Conservation (phyloP, 2,888 invertebrate genomes). For the Pachydiplax longipennis region DNA sequence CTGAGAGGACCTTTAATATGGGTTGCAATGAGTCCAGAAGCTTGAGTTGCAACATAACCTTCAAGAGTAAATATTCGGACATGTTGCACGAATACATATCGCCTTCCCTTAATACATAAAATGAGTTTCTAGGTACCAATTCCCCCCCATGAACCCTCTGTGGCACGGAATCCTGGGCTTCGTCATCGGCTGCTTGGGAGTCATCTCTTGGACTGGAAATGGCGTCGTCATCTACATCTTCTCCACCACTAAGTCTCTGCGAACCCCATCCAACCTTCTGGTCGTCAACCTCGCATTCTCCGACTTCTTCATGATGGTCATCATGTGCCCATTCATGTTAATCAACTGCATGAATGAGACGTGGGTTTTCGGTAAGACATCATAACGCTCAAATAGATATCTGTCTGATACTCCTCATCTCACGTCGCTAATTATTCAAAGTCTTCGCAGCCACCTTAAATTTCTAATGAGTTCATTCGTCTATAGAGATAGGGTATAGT, state of each 20-base stretch:
- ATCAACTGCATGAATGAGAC: conserved; percentile 82
- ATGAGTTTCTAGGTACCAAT: conserved; percentile 75
- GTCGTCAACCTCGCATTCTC: conserved; percentile 92
- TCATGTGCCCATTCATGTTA: conserved; percentile 83
- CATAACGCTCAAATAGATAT: too few relatives aligned
- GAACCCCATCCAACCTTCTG: conserved; percentile 90
- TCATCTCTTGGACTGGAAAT: conserved; percentile 73
- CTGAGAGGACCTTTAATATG: background rate
- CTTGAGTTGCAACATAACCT: background rate
- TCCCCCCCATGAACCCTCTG: conserved; percentile 86
- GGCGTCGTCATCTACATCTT: conserved; percentile 78
- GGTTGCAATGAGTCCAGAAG: background rate
- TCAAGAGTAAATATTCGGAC: background rate
- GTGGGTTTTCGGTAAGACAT: conserved; percentile 62
- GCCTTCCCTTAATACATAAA: too few relatives aligned
- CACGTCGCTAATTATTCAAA: too few relatives aligned
- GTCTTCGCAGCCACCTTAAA: too few relatives aligned
- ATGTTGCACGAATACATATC: too few relatives aligned
- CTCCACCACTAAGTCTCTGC: conserved; percentile 73
- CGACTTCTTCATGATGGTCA: conserved; percentile 88
- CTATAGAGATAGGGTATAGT: too few relatives aligned
- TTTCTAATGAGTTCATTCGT: too few relatives aligned
- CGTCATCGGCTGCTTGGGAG: conserved; percentile 77
- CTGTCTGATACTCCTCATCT: too few relatives aligned
- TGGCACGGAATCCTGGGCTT: conserved; percentile 86